phyloP scores from a whole-genome alignment of 2,888 invertebrate species.

The Alloscopus bannaensis region DNA sequence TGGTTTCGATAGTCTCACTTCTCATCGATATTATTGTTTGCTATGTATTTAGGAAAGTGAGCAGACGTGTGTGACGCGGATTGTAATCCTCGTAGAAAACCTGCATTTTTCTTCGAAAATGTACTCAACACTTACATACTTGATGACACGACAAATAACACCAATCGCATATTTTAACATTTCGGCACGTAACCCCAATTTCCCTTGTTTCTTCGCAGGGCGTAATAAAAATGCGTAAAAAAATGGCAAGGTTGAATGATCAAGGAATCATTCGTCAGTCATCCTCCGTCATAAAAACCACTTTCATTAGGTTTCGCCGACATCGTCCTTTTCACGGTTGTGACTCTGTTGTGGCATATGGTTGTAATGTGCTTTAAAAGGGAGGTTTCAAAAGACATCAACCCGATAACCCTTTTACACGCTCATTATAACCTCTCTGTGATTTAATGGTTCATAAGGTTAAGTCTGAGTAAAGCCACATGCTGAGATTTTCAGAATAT shows the following conservation, averaged over 20 bases:
- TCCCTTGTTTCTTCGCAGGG: slow-evolving; percentile 23
- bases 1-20: background rate
- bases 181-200: slow-evolving; percentile 53
- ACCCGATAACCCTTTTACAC: slow-evolving; percentile 49
- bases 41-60: background rate
- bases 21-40: background rate
- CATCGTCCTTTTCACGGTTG: no score
- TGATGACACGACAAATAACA: no score
- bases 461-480: background rate
- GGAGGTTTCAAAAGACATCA: slow-evolving; percentile 29
- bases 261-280: slow-evolving; percentile 18
- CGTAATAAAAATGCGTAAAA: background rate
- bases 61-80: background rate
- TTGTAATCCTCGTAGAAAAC: background rate
- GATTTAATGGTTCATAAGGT: background rate
- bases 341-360: no score
- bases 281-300: slow-evolving; percentile 28
- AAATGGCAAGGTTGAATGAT: slow-evolving; percentile 24
- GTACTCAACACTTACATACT: background rate
- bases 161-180: no score
- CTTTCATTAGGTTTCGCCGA: slow-evolving; percentile 32
- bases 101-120: no score
- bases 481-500: background rate
- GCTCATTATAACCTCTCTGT: background rate
- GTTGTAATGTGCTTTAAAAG: no score